phyloP scores from a whole-genome alignment of 2,888 invertebrate species.

The Thymelicus sylvestris region DNA sequence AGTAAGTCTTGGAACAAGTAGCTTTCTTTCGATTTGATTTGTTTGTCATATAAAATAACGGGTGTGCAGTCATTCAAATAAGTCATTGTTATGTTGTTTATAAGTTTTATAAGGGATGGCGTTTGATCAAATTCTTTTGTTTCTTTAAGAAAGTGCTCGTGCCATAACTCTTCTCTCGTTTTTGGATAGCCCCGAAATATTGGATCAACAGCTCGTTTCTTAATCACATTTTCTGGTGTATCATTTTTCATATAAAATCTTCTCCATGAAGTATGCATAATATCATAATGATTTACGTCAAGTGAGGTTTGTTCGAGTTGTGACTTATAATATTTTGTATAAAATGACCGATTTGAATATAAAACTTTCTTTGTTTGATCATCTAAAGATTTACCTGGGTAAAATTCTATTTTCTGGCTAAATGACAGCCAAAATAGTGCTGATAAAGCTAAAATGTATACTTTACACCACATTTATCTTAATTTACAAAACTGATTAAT shows the following conservation, averaged over 20 bases:
- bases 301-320: not conserved
- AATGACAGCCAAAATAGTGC: constrained; percentile 37
- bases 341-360: not conserved
- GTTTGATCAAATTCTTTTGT: constrained; percentile 74
- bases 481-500: not conserved
- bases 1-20: constrained; percentile 85
- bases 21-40: constrained; percentile 82
- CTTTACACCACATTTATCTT: not conserved
- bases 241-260: constrained; percentile 8
- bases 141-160: constrained; percentile 75
- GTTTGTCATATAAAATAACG: constrained; percentile 87
- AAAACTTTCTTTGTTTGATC: not conserved
- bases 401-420: constrained; percentile 63
- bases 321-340: not conserved
- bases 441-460: constrained; percentile 31
- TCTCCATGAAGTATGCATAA: constrained; percentile 29
- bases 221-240: constrained; percentile 10
- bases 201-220: constrained; percentile 73
- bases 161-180: constrained; percentile 83
- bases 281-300: not conserved
- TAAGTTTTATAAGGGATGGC: constrained; percentile 84
- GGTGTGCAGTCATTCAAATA: constrained; percentile 88
- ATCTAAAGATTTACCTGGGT: constrained; percentile 52
- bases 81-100: constrained; percentile 84
- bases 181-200: constrained; percentile 85